These are phyloP conservation scores for Porites lutea DNA, from an alignment of 64 coral and sea anemone genomes.

Conservation along the genomic window DNA sequence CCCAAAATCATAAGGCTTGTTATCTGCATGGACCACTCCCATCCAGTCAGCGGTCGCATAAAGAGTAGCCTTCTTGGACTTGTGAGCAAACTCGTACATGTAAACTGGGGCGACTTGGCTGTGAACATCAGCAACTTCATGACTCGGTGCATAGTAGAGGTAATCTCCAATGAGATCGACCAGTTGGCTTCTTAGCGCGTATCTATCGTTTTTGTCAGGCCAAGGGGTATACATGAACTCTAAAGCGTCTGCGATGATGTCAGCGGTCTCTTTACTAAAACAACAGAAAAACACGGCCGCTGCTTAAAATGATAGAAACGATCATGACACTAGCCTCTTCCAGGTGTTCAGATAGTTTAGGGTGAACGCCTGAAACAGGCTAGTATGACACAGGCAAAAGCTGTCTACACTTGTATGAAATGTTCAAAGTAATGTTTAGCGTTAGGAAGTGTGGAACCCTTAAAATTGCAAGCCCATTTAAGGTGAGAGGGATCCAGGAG, in stretches of 20 bases:
- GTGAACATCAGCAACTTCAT: background rate
- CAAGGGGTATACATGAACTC: constrained; percentile 51
- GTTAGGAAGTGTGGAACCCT: no score
- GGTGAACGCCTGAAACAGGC: no score
- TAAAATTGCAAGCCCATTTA: no score
- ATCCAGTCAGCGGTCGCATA: background rate
- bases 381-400: no score
- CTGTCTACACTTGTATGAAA: no score
- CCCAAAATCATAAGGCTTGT: constrained; percentile 38
- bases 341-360: no score
- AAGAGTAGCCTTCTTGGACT: background rate
- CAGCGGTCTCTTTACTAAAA: background rate
- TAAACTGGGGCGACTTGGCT: constrained; percentile 4
- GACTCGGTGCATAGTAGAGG: background rate
- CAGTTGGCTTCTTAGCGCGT: constrained; percentile 9
- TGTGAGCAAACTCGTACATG: constrained; percentile 37
- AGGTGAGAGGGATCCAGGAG: no score
- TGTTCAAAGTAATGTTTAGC: no score
- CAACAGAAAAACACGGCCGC: background rate
- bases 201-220: constrained; percentile 14
- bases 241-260: background rate
- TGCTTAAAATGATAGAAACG: background rate
- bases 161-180: background rate
- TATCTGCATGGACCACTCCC: constrained; percentile 17
- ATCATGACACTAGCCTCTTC: no score